Percentiles rank a stretch among this genome's conserved stretches.
These are phyloP conservation scores for Epicauta chinensis DNA, from an alignment of 1,140 invertebrate species.

Conservation along the genomic window DNA sequence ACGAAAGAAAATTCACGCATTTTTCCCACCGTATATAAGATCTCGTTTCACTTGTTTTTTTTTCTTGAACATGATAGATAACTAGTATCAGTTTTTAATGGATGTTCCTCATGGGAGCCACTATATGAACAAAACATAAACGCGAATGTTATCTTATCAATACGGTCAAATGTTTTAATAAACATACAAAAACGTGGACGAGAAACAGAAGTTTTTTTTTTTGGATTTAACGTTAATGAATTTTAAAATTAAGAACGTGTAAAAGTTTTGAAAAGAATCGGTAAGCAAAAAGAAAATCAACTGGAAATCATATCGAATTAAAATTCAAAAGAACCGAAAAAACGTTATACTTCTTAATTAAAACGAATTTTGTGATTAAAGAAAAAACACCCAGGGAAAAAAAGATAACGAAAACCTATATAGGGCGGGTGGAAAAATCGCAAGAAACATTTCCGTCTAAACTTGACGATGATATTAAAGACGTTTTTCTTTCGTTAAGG, in stretches of 20 bases:
- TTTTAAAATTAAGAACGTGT: constrained; percentile 10
- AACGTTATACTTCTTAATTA: constrained; percentile 13
- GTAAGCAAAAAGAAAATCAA: background rate
- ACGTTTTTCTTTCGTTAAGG: background rate
- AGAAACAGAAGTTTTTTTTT: too few species aligned
- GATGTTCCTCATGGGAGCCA: background rate
- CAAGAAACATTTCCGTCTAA: constrained; percentile 5
- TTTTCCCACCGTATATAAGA: too few species aligned
- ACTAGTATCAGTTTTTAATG: background rate
- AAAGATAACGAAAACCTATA: too few species aligned
- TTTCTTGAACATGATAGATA: too few species aligned
- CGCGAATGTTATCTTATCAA: too few species aligned
- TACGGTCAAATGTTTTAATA: too few species aligned
- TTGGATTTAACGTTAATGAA: too few species aligned
- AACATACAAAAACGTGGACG: too few species aligned
- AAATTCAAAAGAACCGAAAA: constrained; percentile 14
- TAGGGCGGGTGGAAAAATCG: too few species aligned
- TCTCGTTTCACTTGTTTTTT: too few species aligned
- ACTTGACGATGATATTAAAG: constrained; percentile 7
- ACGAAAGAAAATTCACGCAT: too few species aligned
- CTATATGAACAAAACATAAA: background rate
- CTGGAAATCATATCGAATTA: constrained; percentile 10
- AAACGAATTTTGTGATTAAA: constrained; percentile 13
- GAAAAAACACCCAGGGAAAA: constrained; percentile 1
- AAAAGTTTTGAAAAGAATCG: constrained; percentile 3